Conservation (phyloP, 2,888 invertebrate species). For the Hofmannophila pseudospretella region DNA sequence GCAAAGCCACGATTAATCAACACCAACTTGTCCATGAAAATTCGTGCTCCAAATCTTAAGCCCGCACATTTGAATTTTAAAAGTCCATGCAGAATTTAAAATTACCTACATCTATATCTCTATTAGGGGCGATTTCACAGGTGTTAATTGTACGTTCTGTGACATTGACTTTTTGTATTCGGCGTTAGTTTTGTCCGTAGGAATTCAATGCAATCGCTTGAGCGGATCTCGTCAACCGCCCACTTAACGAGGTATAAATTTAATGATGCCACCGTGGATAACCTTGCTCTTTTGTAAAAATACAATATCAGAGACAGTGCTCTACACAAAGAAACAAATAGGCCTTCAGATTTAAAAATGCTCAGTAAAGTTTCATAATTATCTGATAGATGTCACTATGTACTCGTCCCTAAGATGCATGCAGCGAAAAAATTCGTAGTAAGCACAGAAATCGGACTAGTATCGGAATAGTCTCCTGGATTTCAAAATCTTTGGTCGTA, state of each 20-base stretch:
- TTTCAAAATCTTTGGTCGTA: too few species aligned
- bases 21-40: conserved; percentile 39
- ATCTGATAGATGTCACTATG: too few species aligned
- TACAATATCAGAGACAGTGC: conserved; percentile 20
- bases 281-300: conserved; percentile 27
- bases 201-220: conserved; percentile 19
- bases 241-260: conserved; percentile 13
- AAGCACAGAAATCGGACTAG: too few species aligned
- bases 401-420: too few species aligned
- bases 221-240: conserved; percentile 17
- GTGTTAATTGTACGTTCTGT: conserved; percentile 1
- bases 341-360: too few species aligned
- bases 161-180: conserved; percentile 13
- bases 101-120: conserved; percentile 6
- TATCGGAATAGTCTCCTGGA: too few species aligned
- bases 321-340: too few species aligned
- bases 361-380: too few species aligned
- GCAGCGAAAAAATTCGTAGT: too few species aligned
- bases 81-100: conserved; percentile 13
- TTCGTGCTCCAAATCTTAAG: conserved; percentile 43
- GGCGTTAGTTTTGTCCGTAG: conserved; percentile 13
- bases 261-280: conserved; percentile 8
- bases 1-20: conserved; percentile 55
- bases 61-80: conserved; percentile 17
- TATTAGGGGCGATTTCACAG: too few species aligned